Evolutionary conservation across 2,888 invertebrate genomes (phyloP), one percentile per base, ranked within the genome.

Genomic region (Hirtodrosophila duncani): DNA sequence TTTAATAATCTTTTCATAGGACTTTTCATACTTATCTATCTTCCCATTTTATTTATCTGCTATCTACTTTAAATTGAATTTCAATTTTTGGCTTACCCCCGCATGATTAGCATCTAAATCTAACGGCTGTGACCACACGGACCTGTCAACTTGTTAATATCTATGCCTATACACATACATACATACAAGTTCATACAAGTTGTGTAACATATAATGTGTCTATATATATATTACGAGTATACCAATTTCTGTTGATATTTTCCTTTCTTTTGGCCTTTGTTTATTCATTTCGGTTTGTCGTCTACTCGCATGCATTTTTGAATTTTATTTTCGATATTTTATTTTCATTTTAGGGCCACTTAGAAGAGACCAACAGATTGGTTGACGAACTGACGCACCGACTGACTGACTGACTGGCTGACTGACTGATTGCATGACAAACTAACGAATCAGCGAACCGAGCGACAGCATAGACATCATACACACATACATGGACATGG

Each of bases 341-440:
- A 48, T 58, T 55, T 34, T 50, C 57, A 46, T 63, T 80, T 74
- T 69, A 74, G 81, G 70, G 70, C 78, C 81, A 74, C 71, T 75
- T 71, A 67, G 71, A 66, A 59, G 39, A 67, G 50, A 61, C 49
- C 33, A 43, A 58, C 31, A 52, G 46, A 36, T 30, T 11, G 24
- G 37, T 20, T 43, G 51, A 27, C 29, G 13, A 18, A 21, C 48
- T 21, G 44, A 10, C 9, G 26, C 51, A 44, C 62, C 17, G 51
- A 34, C 18, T 21, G 61, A 36, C 44, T 20, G 39, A 48, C 14
- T 31, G 38, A 49, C 34, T 49, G 63, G 45, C 42, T 39, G 61
- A 65, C 60, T 44, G 52, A 58, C 75, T 80, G 81, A 77, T 80
- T 78, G 72, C 79, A 81, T 78, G 81, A 63, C 68, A 78, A 72